These are phyloP conservation scores for Microcebus murinus DNA, from an alignment of 2,113 vertebrate genomes.

Conservation along the genomic window DNA sequence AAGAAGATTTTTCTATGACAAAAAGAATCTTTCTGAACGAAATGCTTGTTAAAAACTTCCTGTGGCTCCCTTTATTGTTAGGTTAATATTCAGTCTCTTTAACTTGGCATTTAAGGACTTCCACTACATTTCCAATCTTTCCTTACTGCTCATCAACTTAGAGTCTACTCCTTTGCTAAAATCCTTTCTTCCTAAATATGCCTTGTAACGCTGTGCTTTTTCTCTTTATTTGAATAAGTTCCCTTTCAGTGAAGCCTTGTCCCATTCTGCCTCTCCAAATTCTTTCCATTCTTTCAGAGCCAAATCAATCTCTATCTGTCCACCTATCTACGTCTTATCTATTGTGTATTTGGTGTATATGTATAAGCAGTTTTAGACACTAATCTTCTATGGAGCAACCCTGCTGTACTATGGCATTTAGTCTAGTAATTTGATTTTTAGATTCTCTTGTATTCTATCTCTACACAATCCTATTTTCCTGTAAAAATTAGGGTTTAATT, in stretches of 20 bases:
- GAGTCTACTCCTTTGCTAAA: not conserved
- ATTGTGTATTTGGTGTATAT: not conserved
- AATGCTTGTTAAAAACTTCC: not conserved
- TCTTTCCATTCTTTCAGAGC: not conserved
- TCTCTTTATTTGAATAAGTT: not conserved
- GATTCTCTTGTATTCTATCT: not conserved
- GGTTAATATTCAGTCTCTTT: not conserved
- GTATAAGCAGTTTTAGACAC: not conserved
- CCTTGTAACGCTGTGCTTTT: not conserved
- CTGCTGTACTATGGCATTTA: not conserved
- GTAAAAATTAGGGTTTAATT: not conserved
- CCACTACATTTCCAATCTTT: not conserved
- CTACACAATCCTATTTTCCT: not conserved
- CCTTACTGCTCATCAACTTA: not conserved
- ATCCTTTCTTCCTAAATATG: not conserved
- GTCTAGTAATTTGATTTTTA: not conserved
- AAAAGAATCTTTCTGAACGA: not conserved
- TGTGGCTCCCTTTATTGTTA: not conserved
- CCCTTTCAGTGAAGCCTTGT: not conserved
- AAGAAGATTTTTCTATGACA: not conserved
- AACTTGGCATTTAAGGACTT: not conserved
- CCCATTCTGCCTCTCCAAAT: not conserved
- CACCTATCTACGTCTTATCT: not conserved
- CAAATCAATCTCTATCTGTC: not conserved
- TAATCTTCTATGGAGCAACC: not conserved